Evolutionary conservation across 2,113 vertebrate genomes (phyloP).

Genomic region (Theristicus caerulescens): DNA sequence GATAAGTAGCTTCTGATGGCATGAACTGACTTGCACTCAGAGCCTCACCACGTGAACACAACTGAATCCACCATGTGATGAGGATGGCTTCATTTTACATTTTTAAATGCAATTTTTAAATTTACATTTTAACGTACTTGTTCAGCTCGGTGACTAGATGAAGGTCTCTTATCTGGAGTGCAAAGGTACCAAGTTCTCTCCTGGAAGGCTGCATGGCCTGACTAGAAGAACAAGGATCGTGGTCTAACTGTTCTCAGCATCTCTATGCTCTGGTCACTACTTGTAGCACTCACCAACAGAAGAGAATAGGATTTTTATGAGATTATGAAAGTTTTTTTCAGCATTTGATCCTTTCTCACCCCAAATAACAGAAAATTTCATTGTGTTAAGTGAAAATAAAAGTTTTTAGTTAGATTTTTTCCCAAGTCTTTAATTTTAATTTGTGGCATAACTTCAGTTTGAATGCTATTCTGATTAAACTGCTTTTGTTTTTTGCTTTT

Average conservation of each 20-base stretch:
- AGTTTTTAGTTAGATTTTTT: background rate
- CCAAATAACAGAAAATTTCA: background rate
- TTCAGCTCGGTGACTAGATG: background rate
- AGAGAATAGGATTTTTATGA: background rate
- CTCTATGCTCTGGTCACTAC: background rate
- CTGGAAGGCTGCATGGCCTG: background rate
- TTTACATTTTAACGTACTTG: fast-evolving
- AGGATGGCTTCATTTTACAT: background rate
- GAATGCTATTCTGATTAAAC: background rate
- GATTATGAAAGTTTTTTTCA: background rate
- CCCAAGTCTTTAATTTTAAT: background rate
- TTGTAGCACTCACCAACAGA: background rate
- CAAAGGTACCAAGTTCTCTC: background rate
- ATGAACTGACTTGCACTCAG: background rate
- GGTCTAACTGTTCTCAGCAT: background rate
- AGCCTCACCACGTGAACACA: background rate
- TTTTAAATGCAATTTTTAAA: background rate
- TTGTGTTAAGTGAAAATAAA: background rate
- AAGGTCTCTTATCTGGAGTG: background rate
- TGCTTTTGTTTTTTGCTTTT: background rate
- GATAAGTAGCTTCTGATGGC: background rate
- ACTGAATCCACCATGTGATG: background rate
- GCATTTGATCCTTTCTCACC: background rate
- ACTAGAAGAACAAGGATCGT: fast-evolving
- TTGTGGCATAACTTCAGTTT: background rate